phyloP scores from a whole-genome alignment of 2,888 invertebrate genomes.

The Boloria selene region DNA sequence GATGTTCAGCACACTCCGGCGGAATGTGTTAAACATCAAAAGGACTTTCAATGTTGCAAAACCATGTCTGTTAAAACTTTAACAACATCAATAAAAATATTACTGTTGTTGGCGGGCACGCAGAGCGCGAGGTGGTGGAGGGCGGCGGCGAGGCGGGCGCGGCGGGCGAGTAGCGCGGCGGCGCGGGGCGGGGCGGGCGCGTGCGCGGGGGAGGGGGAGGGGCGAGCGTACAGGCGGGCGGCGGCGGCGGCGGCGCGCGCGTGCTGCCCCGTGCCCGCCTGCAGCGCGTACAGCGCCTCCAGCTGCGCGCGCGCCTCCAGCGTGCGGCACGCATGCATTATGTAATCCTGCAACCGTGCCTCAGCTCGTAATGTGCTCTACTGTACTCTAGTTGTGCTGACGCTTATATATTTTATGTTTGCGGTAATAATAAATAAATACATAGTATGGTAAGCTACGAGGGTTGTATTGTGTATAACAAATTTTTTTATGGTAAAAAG shows the following conservation, averaged over 20 bases:
- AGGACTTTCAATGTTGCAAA: no score
- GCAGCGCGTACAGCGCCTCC: conserved; percentile 88
- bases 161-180: conserved; percentile 83
- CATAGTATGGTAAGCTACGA: no score
- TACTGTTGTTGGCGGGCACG: conserved; percentile 49
- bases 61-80: no score
- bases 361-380: no score
- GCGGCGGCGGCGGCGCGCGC: conserved; percentile 91
- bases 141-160: conserved; percentile 83
- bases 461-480: no score
- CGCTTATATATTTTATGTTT: no score
- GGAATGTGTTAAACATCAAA: no score
- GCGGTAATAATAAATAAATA: no score
- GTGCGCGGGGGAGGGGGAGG: conserved; percentile 54
- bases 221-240: conserved; percentile 87
- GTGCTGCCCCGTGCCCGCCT: conserved; percentile 87
- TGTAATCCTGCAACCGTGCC: conserved; percentile 74
- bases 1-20: no score
- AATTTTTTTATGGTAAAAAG: no score
- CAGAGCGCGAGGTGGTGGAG: conserved; percentile 85
- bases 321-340: conserved; percentile 87
- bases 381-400: no score
- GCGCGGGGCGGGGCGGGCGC: conserved; percentile 79
- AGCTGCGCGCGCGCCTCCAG: conserved; percentile 86
- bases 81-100: no score